phyloP scores from a whole-genome alignment of 2,797 vertebrate species.

The Intellagama lesueurii region DNA sequence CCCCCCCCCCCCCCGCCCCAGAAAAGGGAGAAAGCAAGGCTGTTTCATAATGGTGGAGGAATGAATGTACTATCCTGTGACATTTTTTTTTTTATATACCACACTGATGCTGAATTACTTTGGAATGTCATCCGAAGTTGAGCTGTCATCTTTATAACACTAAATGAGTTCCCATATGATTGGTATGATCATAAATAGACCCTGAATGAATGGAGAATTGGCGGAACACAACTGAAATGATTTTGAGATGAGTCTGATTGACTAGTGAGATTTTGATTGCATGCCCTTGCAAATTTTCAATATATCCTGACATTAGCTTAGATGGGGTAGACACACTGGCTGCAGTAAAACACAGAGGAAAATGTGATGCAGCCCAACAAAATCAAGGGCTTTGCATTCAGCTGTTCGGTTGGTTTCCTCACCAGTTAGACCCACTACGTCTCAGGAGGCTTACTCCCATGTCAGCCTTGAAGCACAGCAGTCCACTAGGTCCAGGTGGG shows the following conservation, averaged over 20 bases:
- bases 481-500: too few species aligned
- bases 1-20: constrained; percentile 54
- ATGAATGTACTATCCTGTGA: constrained; percentile 74
- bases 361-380: too few species aligned
- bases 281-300: background rate
- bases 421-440: background rate
- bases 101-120: constrained; percentile 71
- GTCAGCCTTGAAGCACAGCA: background rate
- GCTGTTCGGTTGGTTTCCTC: background rate
- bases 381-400: background rate
- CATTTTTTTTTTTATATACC: constrained; percentile 74
- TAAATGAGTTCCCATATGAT: constrained; percentile 75
- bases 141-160: constrained; percentile 74
- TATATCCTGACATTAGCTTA: background rate
- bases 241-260: too few species aligned
- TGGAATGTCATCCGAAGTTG: constrained; percentile 57
- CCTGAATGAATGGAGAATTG: constrained; percentile 78
- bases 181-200: constrained; percentile 75
- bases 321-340: background rate
- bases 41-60: constrained; percentile 65
- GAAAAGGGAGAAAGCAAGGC: constrained; percentile 59
- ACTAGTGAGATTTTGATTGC: background rate
- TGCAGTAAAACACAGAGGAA: background rate
- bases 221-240: constrained; percentile 50
- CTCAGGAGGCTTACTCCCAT: background rate